Conservation (phyloP, 2,113 vertebrate species). For the Cervus canadensis region DNA sequence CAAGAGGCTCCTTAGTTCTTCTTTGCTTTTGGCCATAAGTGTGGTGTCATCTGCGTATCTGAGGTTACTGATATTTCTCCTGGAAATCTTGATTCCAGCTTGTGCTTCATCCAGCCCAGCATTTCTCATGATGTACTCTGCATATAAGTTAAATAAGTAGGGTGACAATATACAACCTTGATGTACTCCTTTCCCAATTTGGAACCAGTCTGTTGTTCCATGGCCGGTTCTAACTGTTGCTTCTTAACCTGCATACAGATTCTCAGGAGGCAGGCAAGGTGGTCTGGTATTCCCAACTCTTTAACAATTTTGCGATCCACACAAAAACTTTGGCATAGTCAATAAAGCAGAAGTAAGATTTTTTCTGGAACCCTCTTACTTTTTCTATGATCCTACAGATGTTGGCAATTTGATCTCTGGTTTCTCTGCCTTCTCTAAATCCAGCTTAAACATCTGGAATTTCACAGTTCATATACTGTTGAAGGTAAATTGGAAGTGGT, state of each 20-base stretch:
- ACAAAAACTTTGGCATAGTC: neutral
- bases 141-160: neutral
- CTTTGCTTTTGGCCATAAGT: neutral
- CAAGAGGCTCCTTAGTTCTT: neutral
- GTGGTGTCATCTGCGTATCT: neutral
- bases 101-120: neutral
- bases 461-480: rapidly evolving
- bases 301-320: neutral
- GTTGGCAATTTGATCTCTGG: neutral
- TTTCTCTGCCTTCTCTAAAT: neutral
- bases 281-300: neutral
- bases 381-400: neutral
- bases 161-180: neutral
- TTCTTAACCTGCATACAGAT: neutral
- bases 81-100: neutral
- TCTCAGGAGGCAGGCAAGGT: neutral
- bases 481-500: neutral
- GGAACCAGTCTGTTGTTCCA: neutral
- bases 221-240: neutral
- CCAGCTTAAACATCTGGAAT: neutral
- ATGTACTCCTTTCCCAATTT: neutral
- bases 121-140: neutral
- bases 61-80: neutral
- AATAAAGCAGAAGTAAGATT: neutral
- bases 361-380: neutral